Base-by-base conservation (phyloP, 2,888 invertebrate species). In the Agrochola circellaris region DNA sequence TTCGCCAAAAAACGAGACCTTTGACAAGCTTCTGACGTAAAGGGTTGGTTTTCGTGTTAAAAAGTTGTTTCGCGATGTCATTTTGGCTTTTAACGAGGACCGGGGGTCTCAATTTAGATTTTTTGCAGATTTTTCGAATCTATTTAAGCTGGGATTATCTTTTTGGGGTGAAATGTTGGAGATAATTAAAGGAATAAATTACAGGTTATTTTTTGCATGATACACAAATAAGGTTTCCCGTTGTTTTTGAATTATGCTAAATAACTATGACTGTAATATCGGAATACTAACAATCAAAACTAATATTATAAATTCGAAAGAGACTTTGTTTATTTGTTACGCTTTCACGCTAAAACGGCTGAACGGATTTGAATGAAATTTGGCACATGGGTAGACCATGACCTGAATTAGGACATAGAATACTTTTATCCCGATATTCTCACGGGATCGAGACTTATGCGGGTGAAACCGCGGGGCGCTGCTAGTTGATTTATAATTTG, bases 61-160 rank as follows among this genome's bases (percentile, higher is more conserved):
- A 87, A 88, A 85, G 81, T 85, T 87, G 75, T 83, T 84, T 76
- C 20, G 80, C 81, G 62, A 69, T 82, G 84, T 88, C 89, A 85
- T 88, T 88, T 77, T 70, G 61, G 58, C 67, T 70, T 80, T 77
- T 86, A 87, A 89, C 81, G 73, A 89, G 78, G 60, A 72, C 74
- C 64, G 13, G 8, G 58, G 86, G 78, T 78, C 86, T 79, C 69
- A 72, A 86, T 86, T 72, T 62, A 42, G 73, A 79, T 54, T 73
- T 81, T 85, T 79, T 82, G 74, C 62, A 64, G 82, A 68, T 79
- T 85, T 85, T 74, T 77, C 11, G n/a, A 82, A 77, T 74, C 65
- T 77, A 66, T 77, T 74, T 70, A 68, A 42, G 30, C 60, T n/a
- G 7, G 61, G 73, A 66, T 77, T 72, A 85, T 68, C 45, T 70